Conservation (phyloP, 2,888 invertebrate genomes). For the Drosophila koepferae region DNA sequence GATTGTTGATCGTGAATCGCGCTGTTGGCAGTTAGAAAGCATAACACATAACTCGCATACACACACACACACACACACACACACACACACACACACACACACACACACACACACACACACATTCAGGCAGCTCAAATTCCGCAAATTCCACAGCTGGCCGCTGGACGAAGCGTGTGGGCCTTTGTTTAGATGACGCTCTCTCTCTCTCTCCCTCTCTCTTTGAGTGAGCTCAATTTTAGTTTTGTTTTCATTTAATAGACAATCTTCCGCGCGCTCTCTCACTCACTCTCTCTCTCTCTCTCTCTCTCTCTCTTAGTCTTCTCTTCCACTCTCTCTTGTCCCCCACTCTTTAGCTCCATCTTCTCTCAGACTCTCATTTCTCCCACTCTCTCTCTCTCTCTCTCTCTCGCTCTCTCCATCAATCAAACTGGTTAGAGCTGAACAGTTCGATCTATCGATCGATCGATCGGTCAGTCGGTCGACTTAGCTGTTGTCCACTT, state of each 20-base stretch:
- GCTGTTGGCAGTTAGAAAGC: constrained; percentile 71
- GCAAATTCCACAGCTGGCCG: constrained; percentile 49
- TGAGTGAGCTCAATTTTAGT: constrained; percentile 1
- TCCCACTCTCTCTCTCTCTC: background rate
- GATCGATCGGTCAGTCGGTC: constrained; percentile 53
- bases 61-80: constrained; percentile 12
- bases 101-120: constrained; percentile 14
- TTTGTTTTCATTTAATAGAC: constrained; percentile 60
- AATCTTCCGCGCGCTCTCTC: constrained; percentile 15
- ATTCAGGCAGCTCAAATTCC: constrained; percentile 39
- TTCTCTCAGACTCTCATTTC: background rate
- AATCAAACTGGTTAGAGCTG: constrained; percentile 46
- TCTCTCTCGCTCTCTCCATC: constrained; percentile 9
- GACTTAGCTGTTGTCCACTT: constrained; percentile 46
- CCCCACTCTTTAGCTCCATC: background rate
- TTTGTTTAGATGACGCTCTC: background rate
- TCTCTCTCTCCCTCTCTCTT: background rate
- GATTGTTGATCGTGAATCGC: constrained; percentile 47
- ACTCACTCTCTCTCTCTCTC: constrained; percentile 4
- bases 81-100: constrained; percentile 14
- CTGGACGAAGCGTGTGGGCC: constrained; percentile 5
- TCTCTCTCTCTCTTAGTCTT: too few species aligned
- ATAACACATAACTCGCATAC: constrained; percentile 51
- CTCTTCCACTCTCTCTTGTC: background rate
- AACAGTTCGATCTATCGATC: constrained; percentile 20